A percentile compares a stretch with the other conserved stretches of the same genome.
phyloP scores from a whole-genome alignment of 2,113 vertebrate species.

The Stigmatopora argus region DNA sequence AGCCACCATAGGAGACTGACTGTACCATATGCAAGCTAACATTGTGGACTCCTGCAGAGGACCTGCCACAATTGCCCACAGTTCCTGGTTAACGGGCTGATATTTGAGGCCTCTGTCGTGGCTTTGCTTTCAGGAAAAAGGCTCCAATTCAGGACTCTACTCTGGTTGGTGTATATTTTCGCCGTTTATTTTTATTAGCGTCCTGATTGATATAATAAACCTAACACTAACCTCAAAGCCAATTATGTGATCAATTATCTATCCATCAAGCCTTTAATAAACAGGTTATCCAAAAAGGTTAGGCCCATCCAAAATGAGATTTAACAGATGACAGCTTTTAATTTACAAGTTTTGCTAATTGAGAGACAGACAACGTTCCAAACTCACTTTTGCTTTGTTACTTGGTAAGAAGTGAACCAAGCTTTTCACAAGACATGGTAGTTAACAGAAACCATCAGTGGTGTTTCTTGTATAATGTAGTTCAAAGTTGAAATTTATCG shows the following conservation, averaged over 20 bases:
- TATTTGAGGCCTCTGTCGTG: conserved; percentile 19
- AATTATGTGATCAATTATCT: not conserved
- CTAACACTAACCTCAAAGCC: not conserved
- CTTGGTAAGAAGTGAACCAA: not conserved
- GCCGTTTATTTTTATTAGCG: not conserved
- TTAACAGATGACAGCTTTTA: not conserved
- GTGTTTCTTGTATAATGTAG: not conserved
- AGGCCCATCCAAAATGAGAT: not conserved
- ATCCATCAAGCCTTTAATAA: not conserved
- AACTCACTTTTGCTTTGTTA: not conserved
- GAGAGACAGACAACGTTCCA: conserved; percentile 5
- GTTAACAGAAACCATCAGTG: not conserved
- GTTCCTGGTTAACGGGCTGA: conserved; percentile 20
- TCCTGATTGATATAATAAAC: not conserved
- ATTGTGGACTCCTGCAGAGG: conserved; percentile 27
- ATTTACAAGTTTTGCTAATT: not conserved
- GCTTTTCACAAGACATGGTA: not conserved
- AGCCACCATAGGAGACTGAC: conserved; percentile 29
- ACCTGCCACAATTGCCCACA: conserved; percentile 35
- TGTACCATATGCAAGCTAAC: conserved; percentile 28
- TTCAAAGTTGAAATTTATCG: not conserved
- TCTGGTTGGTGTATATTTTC: not conserved
- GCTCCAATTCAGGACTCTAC: conserved; percentile 1
- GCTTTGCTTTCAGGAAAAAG: conserved; percentile 22
- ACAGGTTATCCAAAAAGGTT: not conserved